These are phyloP conservation scores for Chloroceryle inda DNA, from an alignment of 2,797 vertebrate species.

Conservation along the genomic window DNA sequence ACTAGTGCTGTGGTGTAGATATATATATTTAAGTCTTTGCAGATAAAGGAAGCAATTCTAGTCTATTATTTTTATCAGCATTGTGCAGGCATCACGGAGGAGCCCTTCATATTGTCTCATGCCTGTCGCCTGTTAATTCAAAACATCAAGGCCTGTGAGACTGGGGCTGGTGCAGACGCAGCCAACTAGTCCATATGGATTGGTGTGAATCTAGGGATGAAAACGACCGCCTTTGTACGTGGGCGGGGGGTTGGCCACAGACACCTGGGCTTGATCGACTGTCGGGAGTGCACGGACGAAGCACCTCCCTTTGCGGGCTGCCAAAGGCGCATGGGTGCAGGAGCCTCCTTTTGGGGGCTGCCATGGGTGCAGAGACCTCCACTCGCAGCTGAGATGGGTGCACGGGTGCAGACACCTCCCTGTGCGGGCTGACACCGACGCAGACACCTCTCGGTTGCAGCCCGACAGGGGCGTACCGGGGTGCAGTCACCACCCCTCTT, in stretches of 20 bases:
- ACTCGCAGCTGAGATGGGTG: neutral
- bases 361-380: neutral
- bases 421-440: neutral
- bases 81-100: neutral
- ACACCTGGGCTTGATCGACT: neutral
- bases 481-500: neutral
- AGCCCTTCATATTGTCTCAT: neutral
- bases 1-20: neutral
- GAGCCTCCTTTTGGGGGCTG: neutral
- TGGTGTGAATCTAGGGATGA: rapidly evolving
- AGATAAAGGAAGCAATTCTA: neutral
- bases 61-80: rapidly evolving
- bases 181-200: rapidly evolving
- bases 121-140: neutral
- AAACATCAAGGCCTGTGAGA: rapidly evolving
- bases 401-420: neutral
- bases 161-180: rapidly evolving
- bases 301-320: neutral
- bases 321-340: neutral
- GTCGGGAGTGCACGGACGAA: neutral
- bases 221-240: rapidly evolving
- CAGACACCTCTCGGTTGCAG: neutral
- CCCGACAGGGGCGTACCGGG: neutral
- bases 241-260: rapidly evolving
- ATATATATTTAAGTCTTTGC: neutral